These are phyloP conservation scores for Halocaridina rubra DNA, from an alignment of 2,888 invertebrate genomes.

Conservation along the genomic window DNA sequence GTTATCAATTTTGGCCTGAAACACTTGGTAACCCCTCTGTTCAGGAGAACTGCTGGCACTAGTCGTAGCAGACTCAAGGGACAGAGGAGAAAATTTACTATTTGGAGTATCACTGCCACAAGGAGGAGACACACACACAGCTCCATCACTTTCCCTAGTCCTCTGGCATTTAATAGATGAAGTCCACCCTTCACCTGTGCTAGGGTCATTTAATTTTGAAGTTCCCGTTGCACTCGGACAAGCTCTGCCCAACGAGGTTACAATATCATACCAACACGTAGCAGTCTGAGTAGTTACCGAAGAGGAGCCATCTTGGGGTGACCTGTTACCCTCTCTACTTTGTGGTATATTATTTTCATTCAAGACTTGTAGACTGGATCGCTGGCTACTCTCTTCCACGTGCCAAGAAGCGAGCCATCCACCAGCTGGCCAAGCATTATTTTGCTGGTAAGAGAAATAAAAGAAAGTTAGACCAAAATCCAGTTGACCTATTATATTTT, in stretches of 20 bases:
- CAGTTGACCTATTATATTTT: no score
- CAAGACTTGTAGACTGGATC: constrained; percentile 32
- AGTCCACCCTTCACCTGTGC: background rate
- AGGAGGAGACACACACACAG: constrained; percentile 1
- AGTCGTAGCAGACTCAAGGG: constrained; percentile 29
- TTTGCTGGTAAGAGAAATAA: constrained; percentile 17
- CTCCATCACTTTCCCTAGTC: background rate
- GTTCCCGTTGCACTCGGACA: background rate
- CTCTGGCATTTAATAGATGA: constrained; percentile 14
- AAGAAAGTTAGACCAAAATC: no score
- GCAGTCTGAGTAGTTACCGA: constrained; percentile 36
- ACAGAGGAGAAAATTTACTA: constrained; percentile 38
- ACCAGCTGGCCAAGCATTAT: constrained; percentile 34
- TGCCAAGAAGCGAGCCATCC: constrained; percentile 52
- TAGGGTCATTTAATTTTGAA: constrained; percentile 5
- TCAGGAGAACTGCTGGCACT: constrained; percentile 31
- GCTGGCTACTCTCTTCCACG: constrained; percentile 46
- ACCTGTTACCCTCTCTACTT: constrained; percentile 26
- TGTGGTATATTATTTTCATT: constrained; percentile 27
- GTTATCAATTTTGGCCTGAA: constrained; percentile 45
- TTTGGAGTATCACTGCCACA: constrained; percentile 22
- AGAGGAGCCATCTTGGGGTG: constrained; percentile 21
- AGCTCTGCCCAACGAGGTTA: constrained; percentile 30
- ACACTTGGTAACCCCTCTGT: constrained; percentile 29
- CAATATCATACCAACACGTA: constrained; percentile 59